Evolutionary conservation across 2,113 vertebrate genomes (phyloP).

Genomic region (Poecilia latipinna): DNA sequence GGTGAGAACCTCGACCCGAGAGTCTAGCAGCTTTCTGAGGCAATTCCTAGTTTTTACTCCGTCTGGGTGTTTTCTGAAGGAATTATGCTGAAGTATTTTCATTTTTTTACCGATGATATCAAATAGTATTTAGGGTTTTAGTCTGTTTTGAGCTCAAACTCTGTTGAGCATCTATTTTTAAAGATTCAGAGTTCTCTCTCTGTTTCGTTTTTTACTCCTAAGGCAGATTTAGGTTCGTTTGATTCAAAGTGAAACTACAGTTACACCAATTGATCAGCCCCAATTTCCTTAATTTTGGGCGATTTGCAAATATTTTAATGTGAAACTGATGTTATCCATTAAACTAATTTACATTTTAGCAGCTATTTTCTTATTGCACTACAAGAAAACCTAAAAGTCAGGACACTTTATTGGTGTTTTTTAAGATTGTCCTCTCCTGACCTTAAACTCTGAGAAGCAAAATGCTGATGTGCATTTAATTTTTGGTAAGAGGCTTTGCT

Average conservation of each 20-base stretch:
- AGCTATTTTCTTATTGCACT: no score
- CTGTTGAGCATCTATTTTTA: neutral
- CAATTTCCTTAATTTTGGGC: no score
- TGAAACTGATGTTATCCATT: no score
- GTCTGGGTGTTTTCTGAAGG: neutral
- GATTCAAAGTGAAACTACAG: neutral
- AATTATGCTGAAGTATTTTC: neutral
- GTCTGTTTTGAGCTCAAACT: neutral
- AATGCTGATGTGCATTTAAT: no score
- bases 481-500: no score
- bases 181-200: neutral
- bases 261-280: no score
- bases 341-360: no score
- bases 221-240: neutral
- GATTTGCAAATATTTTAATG: no score
- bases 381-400: no score
- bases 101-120: neutral
- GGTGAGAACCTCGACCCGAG: constrained; percentile 69
- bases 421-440: no score
- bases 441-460: no score
- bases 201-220: neutral
- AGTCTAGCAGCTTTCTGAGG: neutral
- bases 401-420: no score
- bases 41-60: neutral
- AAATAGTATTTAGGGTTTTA: neutral